Evolutionary conservation across 2,113 vertebrate genomes (phyloP), one percentile per base, ranked within the genome.

Genomic region (Pteruthius melanotis): DNA sequence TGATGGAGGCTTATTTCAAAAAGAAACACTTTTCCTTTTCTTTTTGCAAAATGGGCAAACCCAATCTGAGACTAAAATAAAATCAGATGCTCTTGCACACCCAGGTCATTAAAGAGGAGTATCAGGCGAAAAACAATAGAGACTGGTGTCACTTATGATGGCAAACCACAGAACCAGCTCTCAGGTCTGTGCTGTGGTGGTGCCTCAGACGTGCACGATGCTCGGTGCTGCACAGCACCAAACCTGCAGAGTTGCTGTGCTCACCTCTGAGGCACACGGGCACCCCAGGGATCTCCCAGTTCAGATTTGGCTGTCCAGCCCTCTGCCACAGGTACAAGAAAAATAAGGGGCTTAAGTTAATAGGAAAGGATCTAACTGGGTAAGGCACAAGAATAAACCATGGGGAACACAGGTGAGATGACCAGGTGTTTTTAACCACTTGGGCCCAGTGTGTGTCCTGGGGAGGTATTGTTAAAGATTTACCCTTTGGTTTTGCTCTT

Each of bases 181-280:
- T 42, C 4, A 30, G 28, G 19, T 47, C 40, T 31, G 37, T 40
- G 63, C 52, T 69, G 15, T 7, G 33, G 45, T n/a, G 27, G 50
- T 47, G 54, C 15, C 65, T 35, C 49, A 60, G 83, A 37, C 0
- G 0, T 3, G 19, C 15, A 16, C 0, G 0, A 4, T 35, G 50
- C 39, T 82, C 0, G 0, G 33, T 72, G 49, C 56, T 75, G 60
- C 75, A 63, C 37, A 30, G 19, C 50, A 65, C 31, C 24, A 70
- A 61, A 75, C 26, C 61, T 63, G 30, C 26, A 24, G 53, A 40
- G 39, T 3, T 79, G 4, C 31, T 15, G 13, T 63, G 44, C 81
- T 61, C 66, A 23, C 3, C 37, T 52, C 45, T 23, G 54, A 78
- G 21, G 53, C 53, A 74, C 52, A 70, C 0, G 5, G 54, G 6